Base-by-base conservation (phyloP, 1,140 invertebrate genomes). In the Elymnias hypermnestra region DNA sequence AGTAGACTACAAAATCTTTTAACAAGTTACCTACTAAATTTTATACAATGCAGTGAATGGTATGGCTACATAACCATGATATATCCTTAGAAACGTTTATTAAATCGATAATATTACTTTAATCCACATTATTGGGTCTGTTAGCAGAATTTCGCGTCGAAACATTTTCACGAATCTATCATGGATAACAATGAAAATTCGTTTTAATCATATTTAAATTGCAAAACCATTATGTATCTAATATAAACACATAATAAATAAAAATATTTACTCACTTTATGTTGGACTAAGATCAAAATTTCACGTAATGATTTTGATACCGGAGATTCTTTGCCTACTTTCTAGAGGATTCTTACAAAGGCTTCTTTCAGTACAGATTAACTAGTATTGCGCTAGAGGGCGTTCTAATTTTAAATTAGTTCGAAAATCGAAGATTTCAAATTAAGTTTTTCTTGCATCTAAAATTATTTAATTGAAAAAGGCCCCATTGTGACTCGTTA, bases 261-360 rank as follows among this genome's bases (percentile, higher is more conserved):
- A 67, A 38, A 38, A 38, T 66, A 71, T 74, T 77, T 82, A 77
- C 83, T 63, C 82, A 76, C 60, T 77, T 84, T 74, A 60, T 69
- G 74, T 81, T 67, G 64, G 57, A 62, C 64, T 65, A 70, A 57
- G 75, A 81, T 78, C 61, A 79, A 82, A 67, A 72, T 81, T 55
- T 76, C 81, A 84, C 81, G 71, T 70, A 77, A 82, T 74, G 81
- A 84, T 82, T 84, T 84, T 82, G 81, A 74, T 82, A 74, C 81
- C 74, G 81, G 81, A 81, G 77, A 82, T 81, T 76, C 76, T 71
- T 71, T 84, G 74, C 70, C 75, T 84, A 81, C 72, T 82, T 79
- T 84, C 81, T 71, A 84, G 77, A 82, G 81, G 81, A 84, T 84
- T 84, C 77, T 81, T 84, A 77, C 81, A 84, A 60, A 72, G 69